Evolutionary conservation across 2,797 vertebrate species (phyloP).

Genomic region (Anabacerthia variegaticeps): DNA sequence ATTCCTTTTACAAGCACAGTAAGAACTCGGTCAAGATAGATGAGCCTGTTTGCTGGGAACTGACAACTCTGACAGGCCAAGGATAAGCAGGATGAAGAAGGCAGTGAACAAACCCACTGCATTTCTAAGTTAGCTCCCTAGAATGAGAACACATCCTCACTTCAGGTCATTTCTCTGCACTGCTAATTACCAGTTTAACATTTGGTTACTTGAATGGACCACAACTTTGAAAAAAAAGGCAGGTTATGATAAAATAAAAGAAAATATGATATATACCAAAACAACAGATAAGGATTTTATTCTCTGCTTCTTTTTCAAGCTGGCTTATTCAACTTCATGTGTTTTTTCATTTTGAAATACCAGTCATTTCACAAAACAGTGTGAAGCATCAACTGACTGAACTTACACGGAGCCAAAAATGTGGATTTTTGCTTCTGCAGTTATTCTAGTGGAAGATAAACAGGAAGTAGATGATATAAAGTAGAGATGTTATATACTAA

Average conservation of each 20-base stretch:
- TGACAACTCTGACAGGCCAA: not conserved
- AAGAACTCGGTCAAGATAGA: not conserved
- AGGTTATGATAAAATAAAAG: not conserved
- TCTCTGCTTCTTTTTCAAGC: not conserved
- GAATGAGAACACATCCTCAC: not conserved
- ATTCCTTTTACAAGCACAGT: constrained; percentile 34
- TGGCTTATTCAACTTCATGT: not conserved
- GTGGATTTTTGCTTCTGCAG: not conserved
- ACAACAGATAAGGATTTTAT: not conserved
- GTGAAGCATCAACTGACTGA: not conserved
- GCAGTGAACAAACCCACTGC: not conserved
- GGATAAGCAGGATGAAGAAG: not conserved
- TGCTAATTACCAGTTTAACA: constrained; percentile 6
- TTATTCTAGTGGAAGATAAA: not conserved
- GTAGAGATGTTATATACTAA: not conserved
- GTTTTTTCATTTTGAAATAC: not conserved
- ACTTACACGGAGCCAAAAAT: not conserved
- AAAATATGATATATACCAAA: not conserved
- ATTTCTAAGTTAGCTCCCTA: not conserved
- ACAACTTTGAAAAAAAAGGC: constrained; percentile 34
- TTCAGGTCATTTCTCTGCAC: not conserved
- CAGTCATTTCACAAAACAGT: not conserved
- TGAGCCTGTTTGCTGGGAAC: not conserved
- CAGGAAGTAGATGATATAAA: not conserved
- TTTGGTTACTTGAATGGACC: not conserved